Base-by-base conservation (phyloP, 2,888 invertebrate genomes). In the Lasiommata megera region DNA sequence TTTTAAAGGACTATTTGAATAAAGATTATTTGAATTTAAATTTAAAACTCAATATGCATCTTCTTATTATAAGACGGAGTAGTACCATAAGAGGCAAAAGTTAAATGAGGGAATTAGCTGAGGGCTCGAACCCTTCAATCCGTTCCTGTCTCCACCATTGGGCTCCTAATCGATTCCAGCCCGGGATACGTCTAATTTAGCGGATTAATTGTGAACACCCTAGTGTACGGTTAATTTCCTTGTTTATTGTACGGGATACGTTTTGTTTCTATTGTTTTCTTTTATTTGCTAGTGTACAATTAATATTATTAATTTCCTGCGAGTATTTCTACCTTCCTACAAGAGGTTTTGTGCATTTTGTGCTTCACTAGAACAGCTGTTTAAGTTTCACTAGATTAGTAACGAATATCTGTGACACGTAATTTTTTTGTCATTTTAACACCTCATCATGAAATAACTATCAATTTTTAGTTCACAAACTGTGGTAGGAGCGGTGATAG, bases 171-270 rank as follows among this genome's bases (percentile, higher is more conserved):
- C 51, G 51, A 51, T 51, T 51, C 28, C 28, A 51, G 51, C 29
- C 29, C 72, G 74, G 84, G 87, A 84, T 80, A 75, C 74, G 83
- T 84, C 89, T 85, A 88, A 90, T 90, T 90, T 86, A 73, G 69
- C 78, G 88, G 82, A 88, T 88, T 89, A 89, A 89, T 90, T 77
- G 86, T 84, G 85, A 81, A 86, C 90, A 88, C 88, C 88, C 87
- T 87, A 76, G 74, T 76, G 79, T 70, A 73, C 76, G 78, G 79
- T 80, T 84, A 87, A 87, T 88, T 86, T 85, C 82, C 81, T 85
- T 82, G 86, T 82, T 81, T 82, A 85, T 84, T 74, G 82, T 78
- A 71, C 75, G 73, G 71, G 73, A 75, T 76, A 74, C 69, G 74
- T 56, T 43, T 51, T 59, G 36, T 58, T 61, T 57, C 54, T 59